Conservation (phyloP, 2,113 vertebrate genomes). For the Vulpes lagopus region DNA sequence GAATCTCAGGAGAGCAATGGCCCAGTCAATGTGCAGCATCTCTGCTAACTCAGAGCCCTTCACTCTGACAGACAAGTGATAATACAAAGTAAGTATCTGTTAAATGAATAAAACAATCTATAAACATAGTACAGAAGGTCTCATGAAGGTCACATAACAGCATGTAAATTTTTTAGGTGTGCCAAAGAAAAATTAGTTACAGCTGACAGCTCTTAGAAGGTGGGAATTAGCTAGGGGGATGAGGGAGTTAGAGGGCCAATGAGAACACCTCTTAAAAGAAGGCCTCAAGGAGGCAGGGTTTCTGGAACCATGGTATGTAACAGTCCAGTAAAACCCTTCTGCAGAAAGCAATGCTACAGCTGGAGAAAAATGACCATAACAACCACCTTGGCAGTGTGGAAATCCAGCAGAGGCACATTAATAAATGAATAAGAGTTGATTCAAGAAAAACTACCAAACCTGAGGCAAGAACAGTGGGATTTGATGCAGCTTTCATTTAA, state of each 20-base stretch:
- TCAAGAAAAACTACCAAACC: slow-evolving; percentile 29
- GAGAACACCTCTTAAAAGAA: not conserved
- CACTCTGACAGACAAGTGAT: not conserved
- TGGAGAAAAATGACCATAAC: not conserved
- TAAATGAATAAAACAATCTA: slow-evolving; percentile 22
- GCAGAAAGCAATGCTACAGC: not conserved
- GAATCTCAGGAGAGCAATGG: not conserved
- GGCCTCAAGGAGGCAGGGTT: not conserved
- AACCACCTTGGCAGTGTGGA: not conserved
- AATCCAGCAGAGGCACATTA: not conserved
- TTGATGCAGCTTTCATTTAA: not conserved
- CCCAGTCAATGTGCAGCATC: not conserved
- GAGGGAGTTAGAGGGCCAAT: not conserved
- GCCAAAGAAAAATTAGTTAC: not conserved
- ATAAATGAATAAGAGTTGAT: not conserved
- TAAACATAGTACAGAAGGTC: not conserved
- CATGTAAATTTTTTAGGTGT: not conserved
- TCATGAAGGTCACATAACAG: not conserved
- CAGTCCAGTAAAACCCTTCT: not conserved
- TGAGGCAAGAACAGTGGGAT: not conserved
- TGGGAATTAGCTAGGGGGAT: not conserved
- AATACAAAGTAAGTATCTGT: not conserved
- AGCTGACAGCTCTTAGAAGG: not conserved
- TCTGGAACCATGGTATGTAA: not conserved
- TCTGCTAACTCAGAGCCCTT: not conserved